These are phyloP conservation scores for Globodera ellingtonae DNA, from an alignment of 1,140 invertebrate genomes.

Conservation along the genomic window DNA sequence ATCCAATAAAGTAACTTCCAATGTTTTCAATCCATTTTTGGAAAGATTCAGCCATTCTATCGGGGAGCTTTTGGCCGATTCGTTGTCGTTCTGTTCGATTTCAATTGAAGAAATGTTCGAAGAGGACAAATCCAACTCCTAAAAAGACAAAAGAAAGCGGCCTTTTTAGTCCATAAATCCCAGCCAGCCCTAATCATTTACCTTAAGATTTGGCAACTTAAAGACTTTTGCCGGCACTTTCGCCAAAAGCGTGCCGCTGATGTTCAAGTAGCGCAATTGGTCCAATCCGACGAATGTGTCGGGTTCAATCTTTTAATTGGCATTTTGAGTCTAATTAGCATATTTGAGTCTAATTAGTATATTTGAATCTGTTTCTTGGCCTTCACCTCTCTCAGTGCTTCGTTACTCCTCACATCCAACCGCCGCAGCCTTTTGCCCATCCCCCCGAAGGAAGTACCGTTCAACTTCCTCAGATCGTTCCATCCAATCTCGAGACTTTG, in stretches of 20 bases:
- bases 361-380: constrained; percentile 4
- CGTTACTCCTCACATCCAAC: constrained; percentile 42
- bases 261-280: constrained; percentile 38
- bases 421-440: constrained; percentile 19
- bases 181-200: background rate
- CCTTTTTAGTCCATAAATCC: background rate
- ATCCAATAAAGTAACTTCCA: constrained; percentile 34
- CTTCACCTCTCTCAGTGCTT: constrained; percentile 33
- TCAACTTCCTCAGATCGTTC: constrained; percentile 39
- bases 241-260: constrained; percentile 26
- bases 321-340: background rate
- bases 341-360: background rate
- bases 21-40: constrained; percentile 27
- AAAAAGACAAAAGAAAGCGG: background rate
- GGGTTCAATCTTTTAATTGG: constrained; percentile 25
- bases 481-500: constrained; percentile 46
- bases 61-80: constrained; percentile 26
- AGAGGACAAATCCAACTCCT: constrained; percentile 45
- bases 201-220: constrained; percentile 16
- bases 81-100: constrained; percentile 14
- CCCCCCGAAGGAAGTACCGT: constrained; percentile 33
- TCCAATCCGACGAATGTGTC: constrained; percentile 30
- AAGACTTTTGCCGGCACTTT: constrained; percentile 10
- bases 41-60: constrained; percentile 38
- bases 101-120: constrained; percentile 45